These are phyloP conservation scores for Silurus glanis DNA, from an alignment of 2,113 vertebrate species.

Conservation along the genomic window DNA sequence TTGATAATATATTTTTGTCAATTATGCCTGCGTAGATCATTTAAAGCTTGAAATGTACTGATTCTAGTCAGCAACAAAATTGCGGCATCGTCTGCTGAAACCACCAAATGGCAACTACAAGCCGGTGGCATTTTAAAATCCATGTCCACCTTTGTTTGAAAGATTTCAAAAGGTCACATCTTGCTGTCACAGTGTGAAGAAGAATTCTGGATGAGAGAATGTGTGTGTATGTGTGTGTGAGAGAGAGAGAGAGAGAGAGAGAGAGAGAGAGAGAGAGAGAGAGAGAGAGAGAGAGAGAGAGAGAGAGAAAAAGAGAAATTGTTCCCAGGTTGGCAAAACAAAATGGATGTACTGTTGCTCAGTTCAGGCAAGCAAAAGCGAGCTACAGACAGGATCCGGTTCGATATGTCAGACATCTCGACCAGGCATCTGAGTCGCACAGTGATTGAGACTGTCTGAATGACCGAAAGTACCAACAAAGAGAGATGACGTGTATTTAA, in stretches of 20 bases:
- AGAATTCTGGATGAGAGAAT: not conserved
- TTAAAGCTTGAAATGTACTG: not conserved
- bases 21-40: slow-evolving; percentile 1
- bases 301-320: not conserved
- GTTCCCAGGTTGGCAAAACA: not conserved
- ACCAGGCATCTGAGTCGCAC: not conserved
- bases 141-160: slow-evolving; percentile 20
- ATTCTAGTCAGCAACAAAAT: not conserved
- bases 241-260: too few relatives aligned
- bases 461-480: slow-evolving; percentile 6
- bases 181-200: slow-evolving; percentile 14
- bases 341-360: not conserved
- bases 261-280: not conserved
- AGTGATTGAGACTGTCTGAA: slow-evolving; percentile 12
- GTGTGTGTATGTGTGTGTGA: too few relatives aligned
- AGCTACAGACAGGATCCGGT: not conserved
- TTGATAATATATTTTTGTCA: not conserved
- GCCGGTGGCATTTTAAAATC: slow-evolving; percentile 23
- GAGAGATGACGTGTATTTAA: slow-evolving; percentile 33
- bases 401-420: not conserved
- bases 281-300: not conserved
- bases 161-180: slow-evolving; percentile 18
- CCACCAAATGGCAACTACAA: slow-evolving; percentile 10
- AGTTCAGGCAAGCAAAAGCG: slow-evolving; percentile 8
- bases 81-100: not conserved